Evolutionary conservation across 2,797 vertebrate genomes (phyloP), one percentile per base, ranked within the genome.

Genomic region (Crocodylus rhombifer): DNA sequence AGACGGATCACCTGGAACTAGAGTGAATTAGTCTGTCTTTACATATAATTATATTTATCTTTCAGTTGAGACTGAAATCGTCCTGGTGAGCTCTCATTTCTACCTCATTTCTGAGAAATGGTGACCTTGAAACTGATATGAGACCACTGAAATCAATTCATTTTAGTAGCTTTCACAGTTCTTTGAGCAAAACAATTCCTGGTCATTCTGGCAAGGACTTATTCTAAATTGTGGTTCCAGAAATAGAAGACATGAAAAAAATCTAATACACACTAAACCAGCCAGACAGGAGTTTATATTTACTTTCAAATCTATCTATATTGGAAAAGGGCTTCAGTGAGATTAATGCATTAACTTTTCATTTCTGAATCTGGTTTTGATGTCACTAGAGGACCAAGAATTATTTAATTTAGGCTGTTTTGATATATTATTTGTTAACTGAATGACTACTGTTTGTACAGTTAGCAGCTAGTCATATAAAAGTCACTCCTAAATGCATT

Each of bases 121-220:
- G 65, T 93, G 94, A 95, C 86, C 88, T 95, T 87, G 95, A 95
- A 96, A 94, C 60, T 62, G 78, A 71, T 88, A 93, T 79, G 80
- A 95, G 89, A 84, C 81, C 64, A 83, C 61, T 85, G 88, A 92
- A 93, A 95, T 94, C 16, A 93, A 97, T 92, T 93, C 85, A 93
- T 71, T 95, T 93, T 82, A 82, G 84, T 77, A 85, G 90, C 87
- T 95, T 96, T 97, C 91, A 97, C 82, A 97, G 92, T 86, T 95
- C 82, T 94, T 97, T 97, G 95, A 97, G 94, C 82, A 97, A 97
- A 97, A 94, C 95, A 94, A 96, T 92, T 96, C 87, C 80, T 95
- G 87, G 69, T 82, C 88, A 85, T 75, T 96, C 85, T 80, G 80
- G 78, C 85, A 96, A 95, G 81, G 79, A 87, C 20, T 92, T 88